Percentiles rank a stretch among this genome's conserved stretches.
These are phyloP conservation scores for Heliornis fulica DNA, from an alignment of 2,113 vertebrate species.

Conservation along the genomic window DNA sequence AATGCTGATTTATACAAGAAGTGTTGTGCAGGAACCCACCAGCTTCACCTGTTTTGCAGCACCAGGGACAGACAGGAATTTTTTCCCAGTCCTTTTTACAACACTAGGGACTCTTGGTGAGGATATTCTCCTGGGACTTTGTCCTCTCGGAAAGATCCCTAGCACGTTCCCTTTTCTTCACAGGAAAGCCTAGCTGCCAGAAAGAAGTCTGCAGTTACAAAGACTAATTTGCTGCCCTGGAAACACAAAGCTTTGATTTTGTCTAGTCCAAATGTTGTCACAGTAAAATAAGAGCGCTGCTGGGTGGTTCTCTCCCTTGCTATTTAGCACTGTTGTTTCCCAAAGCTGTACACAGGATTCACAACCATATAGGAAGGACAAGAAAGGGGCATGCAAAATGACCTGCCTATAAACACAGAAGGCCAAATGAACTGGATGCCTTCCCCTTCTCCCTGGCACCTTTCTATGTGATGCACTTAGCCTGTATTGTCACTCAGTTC, in stretches of 20 bases:
- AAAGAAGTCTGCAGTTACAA: not conserved
- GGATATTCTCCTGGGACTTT: not conserved
- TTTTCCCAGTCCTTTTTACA: not conserved
- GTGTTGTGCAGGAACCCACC: not conserved
- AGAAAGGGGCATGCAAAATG: not conserved
- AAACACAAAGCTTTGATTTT: slow-evolving; percentile 24
- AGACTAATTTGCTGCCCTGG: slow-evolving; percentile 3
- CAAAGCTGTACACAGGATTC: not conserved
- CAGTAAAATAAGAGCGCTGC: not conserved
- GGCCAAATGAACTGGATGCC: not conserved
- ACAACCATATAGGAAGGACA: not conserved
- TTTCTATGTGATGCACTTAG: rapidly evolving
- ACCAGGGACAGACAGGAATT: not conserved
- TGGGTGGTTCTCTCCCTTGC: not conserved
- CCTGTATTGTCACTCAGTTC: rapidly evolving
- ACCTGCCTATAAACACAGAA: not conserved
- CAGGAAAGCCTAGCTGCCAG: not conserved
- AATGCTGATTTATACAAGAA: not conserved
- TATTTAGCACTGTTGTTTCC: not conserved
- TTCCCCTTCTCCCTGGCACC: not conserved
- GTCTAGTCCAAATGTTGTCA: not conserved
- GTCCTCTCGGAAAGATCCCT: not conserved
- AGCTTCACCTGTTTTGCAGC: not conserved
- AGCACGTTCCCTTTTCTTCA: not conserved
- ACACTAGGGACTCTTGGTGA: not conserved